phyloP scores from a whole-genome alignment of 2,797 vertebrate genomes.

The Megalops cyprinoides region DNA sequence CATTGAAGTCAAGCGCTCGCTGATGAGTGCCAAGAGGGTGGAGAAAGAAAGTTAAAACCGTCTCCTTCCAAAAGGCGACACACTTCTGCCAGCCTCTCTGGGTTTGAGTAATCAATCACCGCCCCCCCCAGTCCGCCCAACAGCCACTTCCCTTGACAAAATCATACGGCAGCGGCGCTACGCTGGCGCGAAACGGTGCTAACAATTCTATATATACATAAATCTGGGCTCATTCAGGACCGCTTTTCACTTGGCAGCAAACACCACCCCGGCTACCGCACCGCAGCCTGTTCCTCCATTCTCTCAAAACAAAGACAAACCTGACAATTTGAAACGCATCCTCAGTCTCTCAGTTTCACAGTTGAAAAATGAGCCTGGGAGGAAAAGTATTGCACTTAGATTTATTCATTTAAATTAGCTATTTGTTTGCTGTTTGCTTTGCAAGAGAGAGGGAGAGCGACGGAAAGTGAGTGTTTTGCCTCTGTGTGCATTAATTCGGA shows the following conservation, averaged over 20 bases:
- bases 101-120: constrained; percentile 43
- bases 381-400: background rate
- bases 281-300: background rate
- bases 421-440: background rate
- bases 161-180: background rate
- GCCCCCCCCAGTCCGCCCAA: background rate
- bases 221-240: background rate
- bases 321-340: background rate
- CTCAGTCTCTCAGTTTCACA: background rate
- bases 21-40: constrained; percentile 34
- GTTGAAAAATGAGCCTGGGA: background rate
- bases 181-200: background rate
- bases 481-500: too few relatives aligned
- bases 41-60: constrained; percentile 3
- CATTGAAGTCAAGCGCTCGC: background rate
- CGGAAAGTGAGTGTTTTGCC: too few relatives aligned
- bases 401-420: background rate
- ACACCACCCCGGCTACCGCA: background rate
- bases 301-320: background rate
- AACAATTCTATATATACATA: background rate
- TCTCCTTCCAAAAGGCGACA: background rate
- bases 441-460: too few relatives aligned
- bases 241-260: background rate
- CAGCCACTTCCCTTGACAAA: background rate
- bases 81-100: constrained; percentile 29